Conservation (phyloP, 2,888 invertebrate genomes). For the Ypsolopha sequella region DNA sequence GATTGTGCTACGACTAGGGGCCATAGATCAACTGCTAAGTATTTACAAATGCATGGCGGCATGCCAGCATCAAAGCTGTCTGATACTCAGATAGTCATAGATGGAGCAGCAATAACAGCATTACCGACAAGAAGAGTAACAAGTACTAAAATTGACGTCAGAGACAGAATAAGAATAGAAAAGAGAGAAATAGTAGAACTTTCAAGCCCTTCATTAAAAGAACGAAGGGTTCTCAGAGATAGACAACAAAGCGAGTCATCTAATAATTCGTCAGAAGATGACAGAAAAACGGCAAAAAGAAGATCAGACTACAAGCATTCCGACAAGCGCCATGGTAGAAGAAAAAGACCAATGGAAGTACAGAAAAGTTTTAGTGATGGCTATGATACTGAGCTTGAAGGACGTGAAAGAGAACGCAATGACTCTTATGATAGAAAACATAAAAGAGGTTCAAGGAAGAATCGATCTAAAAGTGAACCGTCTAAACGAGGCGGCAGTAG, state of each 20-base stretch:
- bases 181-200: slow-evolving; percentile 62
- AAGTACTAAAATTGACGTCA: slow-evolving; percentile 63
- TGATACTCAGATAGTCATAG: slow-evolving; percentile 55
- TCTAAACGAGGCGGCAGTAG: slow-evolving; percentile 37
- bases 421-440: slow-evolving; percentile 29
- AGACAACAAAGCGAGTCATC: slow-evolving; percentile 43
- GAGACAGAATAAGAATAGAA: slow-evolving; percentile 62
- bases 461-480: slow-evolving; percentile 62
- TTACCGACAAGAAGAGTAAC: slow-evolving; percentile 60
- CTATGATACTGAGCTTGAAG: slow-evolving; percentile 54
- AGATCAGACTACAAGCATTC: slow-evolving; percentile 32
- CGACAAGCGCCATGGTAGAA: slow-evolving; percentile 38
- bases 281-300: slow-evolving; percentile 31
- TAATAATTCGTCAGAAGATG: slow-evolving; percentile 57
- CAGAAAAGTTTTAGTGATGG: slow-evolving; percentile 67
- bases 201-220: slow-evolving; percentile 42
- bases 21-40: slow-evolving; percentile 91
- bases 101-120: slow-evolving; percentile 51
- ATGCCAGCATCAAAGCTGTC: slow-evolving; percentile 80
- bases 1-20: slow-evolving; percentile 92
- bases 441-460: slow-evolving; percentile 37
- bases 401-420: slow-evolving; percentile 20
- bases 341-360: slow-evolving; percentile 38
- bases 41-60: slow-evolving; percentile 91
- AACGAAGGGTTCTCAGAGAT: slow-evolving; percentile 32